These are phyloP conservation scores for Leptinotarsa defecta DNA, from an alignment of 1,140 invertebrate species.

Conservation along the genomic window DNA sequence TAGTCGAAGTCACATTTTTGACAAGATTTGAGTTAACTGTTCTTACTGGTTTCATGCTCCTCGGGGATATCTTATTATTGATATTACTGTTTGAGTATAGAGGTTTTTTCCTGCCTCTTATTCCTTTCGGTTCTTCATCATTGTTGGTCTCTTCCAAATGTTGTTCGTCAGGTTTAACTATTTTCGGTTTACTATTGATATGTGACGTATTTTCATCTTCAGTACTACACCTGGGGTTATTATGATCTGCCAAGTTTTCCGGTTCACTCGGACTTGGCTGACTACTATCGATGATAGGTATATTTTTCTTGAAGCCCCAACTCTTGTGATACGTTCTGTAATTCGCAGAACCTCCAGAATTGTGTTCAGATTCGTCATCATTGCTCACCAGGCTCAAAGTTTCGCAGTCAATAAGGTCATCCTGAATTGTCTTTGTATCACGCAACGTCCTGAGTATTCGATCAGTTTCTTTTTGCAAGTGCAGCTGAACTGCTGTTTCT, in stretches of 20 bases:
- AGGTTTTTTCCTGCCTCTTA: conserved; percentile 77
- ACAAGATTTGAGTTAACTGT: conserved; percentile 48
- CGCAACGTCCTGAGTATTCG: conserved; percentile 60
- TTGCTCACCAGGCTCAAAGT: conserved; percentile 72
- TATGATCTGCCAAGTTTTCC: not conserved
- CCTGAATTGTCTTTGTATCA: conserved; percentile 53
- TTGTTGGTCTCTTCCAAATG: conserved; percentile 22
- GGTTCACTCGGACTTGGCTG: not conserved
- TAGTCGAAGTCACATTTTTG: conserved; percentile 46
- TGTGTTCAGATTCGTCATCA: conserved; percentile 62
- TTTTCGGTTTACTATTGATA: conserved; percentile 59
- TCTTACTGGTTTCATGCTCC: conserved; percentile 44
- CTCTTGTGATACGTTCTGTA: conserved; percentile 56
- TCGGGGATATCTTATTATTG: conserved; percentile 39
- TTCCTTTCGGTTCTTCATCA: conserved; percentile 39
- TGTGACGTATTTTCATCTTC: conserved; percentile 53
- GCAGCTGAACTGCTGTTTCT: conserved; percentile 55
- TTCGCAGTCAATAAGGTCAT: conserved; percentile 67
- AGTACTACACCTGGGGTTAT: conserved; percentile 43
- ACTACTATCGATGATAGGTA: conserved; percentile 35
- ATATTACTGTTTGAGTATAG: conserved; percentile 61
- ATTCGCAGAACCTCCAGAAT: conserved; percentile 54
- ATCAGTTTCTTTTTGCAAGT: conserved; percentile 62
- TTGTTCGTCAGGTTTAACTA: conserved; percentile 61
- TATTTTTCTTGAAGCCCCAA: conserved; percentile 45